Evolutionary conservation across 2,113 vertebrate species (phyloP).

Genomic region (Amblyornis subalaris): DNA sequence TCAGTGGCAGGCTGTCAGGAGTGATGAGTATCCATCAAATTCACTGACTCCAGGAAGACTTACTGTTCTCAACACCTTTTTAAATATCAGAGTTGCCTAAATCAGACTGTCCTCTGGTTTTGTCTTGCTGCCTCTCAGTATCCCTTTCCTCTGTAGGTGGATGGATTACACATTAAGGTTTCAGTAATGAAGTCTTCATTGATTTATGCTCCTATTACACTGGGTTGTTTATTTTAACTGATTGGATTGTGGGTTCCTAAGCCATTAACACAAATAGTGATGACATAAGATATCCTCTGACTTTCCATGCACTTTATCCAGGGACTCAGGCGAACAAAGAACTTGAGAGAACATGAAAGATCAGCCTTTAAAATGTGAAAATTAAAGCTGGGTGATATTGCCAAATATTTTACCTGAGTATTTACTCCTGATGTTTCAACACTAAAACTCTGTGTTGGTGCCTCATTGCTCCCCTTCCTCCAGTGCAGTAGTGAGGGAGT

Average conservation of each 20-base stretch:
- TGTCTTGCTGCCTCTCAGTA: conserved; percentile 50
- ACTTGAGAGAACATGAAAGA: not conserved
- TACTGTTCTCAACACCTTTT: conserved; percentile 32
- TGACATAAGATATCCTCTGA: conserved; percentile 54
- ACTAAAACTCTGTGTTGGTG: not conserved
- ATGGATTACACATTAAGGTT: conserved; percentile 65
- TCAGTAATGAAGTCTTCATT: conserved; percentile 65
- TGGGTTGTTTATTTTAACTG: conserved; percentile 65
- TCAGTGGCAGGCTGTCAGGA: not conserved
- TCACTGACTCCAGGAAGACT: not conserved
- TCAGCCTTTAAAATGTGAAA: conserved; percentile 15
- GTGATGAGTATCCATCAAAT: not conserved
- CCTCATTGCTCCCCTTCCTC: not conserved
- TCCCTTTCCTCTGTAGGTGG: conserved; percentile 51
- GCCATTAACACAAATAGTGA: conserved; percentile 66
- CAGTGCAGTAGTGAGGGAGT: not conserved
- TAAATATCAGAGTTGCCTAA: conserved; percentile 16
- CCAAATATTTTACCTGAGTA: conserved; percentile 5
- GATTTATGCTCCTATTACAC: conserved; percentile 67
- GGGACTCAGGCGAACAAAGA: conserved; percentile 29
- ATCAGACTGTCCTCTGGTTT: conserved; percentile 39
- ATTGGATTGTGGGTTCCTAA: conserved; percentile 64
- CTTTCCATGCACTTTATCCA: conserved; percentile 6
- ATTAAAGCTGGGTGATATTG: not conserved
- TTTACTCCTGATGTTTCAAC: not conserved